Conservation (phyloP, 2,113 vertebrate genomes). For the Hyaena hyaena region DNA sequence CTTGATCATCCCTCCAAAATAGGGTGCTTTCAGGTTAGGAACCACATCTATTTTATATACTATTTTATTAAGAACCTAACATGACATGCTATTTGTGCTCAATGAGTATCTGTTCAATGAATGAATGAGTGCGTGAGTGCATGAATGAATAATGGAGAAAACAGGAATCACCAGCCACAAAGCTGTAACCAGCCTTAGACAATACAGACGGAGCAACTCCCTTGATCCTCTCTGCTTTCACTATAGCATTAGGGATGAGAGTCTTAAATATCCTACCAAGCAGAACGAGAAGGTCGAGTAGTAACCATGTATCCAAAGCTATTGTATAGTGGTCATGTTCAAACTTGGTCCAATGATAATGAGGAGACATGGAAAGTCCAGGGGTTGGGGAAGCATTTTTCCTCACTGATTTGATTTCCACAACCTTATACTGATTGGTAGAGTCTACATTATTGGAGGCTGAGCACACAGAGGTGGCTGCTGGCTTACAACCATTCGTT, state of each 20-base stretch:
- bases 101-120: background rate
- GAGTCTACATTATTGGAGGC: background rate
- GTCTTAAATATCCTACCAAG: background rate
- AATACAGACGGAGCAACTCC: background rate
- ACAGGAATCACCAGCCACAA: background rate
- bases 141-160: background rate
- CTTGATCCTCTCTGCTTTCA: background rate
- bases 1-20: background rate
- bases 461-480: background rate
- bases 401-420: constrained; percentile 45
- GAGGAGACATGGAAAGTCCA: constrained; percentile 10
- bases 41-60: background rate
- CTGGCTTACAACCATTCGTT: constrained; percentile 4
- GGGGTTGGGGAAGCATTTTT: background rate
- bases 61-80: background rate
- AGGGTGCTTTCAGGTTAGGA: background rate
- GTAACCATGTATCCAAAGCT: background rate
- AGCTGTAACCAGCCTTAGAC: background rate
- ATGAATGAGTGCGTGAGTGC: background rate
- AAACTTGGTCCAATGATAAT: background rate
- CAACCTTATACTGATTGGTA: background rate
- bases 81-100: background rate
- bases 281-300: background rate
- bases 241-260: background rate
- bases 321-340: background rate